Evolutionary conservation across 2,888 invertebrate species (phyloP), one percentile per base, ranked within the genome.

Genomic region (Smittia sp.): DNA sequence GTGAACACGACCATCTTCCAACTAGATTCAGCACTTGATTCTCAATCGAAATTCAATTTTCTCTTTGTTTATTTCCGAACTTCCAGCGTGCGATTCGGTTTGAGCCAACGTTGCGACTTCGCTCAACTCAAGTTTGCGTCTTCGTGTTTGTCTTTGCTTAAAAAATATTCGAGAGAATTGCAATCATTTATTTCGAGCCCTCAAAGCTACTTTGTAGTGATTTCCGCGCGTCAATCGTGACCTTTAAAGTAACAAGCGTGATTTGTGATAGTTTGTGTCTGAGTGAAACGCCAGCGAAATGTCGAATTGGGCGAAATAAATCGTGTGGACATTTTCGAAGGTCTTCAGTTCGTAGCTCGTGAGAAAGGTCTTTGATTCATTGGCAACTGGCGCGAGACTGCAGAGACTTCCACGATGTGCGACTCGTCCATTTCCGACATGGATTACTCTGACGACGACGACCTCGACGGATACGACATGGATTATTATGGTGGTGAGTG

Each of bases 1-100:
- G 92, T 93, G 81, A 98, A 98, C 73, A 94, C 91, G 58, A 98
- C 98, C 98, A 98, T 98, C 9, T 39, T 9, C n/a, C n/a, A n/a
- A n/a, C n/a, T n/a, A n/a, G n/a, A n/a, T n/a, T n/a, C n/a, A n/a
- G n/a, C n/a, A n/a, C 32, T 32, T 32, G 32, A 32, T 32, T n/a
- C n/a, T n/a, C n/a, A n/a, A n/a, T n/a, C n/a, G n/a, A 32, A 32
- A 32, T 32, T 32, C 9, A 32, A 32, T 32, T 6, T 32, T 32
- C 9, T 32, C 4, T 32, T 32, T 32, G 9, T 32, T 32, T 32
- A 6, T 6, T 32, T 32, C 32, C 32, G 32, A 32, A n/a, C n/a
- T n/a, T n/a, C n/a, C n/a, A n/a, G n/a, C n/a, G n/a, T n/a, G n/a
- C n/a, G n/a, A n/a, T n/a, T n/a, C n/a, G n/a, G n/a, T n/a, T n/a